Conservation (phyloP, 2,797 vertebrate species). For the Notoglanidium macrostoma region DNA sequence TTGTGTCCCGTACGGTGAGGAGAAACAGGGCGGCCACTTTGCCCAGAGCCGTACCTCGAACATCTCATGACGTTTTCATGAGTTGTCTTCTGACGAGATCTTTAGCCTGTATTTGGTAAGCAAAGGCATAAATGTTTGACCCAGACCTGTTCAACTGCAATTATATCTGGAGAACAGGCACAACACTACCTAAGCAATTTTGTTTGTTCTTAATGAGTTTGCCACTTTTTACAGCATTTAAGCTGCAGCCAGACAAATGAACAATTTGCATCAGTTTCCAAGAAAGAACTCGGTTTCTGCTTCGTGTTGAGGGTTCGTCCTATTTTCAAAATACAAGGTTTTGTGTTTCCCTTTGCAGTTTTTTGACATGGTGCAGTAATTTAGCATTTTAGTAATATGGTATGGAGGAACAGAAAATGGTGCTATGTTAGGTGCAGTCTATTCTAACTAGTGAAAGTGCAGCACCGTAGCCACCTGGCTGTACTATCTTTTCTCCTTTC, state of each 20-base stretch:
- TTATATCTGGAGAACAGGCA: neutral
- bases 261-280: neutral
- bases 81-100: neutral
- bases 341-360: neutral
- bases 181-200: neutral
- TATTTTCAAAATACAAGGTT: neutral
- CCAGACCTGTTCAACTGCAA: neutral
- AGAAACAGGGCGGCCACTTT: neutral
- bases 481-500: no score
- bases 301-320: neutral
- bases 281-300: neutral
- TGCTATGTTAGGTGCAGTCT: neutral
- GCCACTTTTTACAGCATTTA: neutral
- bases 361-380: neutral
- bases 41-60: neutral
- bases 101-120: neutral
- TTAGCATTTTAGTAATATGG: neutral
- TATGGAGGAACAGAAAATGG: neutral
- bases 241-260: neutral
- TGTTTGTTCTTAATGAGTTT: neutral
- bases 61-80: neutral
- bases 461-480: no score
- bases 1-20: neutral
- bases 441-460: neutral
- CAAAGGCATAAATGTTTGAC: no score